Evolutionary conservation across 1,140 invertebrate genomes (phyloP).

Genomic region (Leguminivora glycinivorella): DNA sequence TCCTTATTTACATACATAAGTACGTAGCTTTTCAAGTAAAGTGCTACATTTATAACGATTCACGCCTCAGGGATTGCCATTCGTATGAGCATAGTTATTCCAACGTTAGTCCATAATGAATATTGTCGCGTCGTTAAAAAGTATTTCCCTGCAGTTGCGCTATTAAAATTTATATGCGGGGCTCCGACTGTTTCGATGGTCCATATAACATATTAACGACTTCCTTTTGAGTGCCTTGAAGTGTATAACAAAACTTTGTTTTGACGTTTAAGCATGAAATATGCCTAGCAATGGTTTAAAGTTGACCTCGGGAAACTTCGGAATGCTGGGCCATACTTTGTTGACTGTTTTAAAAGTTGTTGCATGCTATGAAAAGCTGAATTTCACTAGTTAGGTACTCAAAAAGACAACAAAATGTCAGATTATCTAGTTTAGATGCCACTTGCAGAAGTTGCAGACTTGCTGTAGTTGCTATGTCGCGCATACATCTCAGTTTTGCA

Average conservation of each 20-base stretch:
- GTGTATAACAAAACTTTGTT: constrained; percentile 41
- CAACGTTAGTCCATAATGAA: constrained; percentile 38
- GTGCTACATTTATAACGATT: too few relatives aligned
- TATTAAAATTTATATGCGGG: constrained; percentile 57
- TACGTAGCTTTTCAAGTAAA: too few relatives aligned
- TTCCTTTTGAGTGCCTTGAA: constrained; percentile 49
- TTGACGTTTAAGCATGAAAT: constrained; percentile 25
- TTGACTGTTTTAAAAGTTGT: not conserved
- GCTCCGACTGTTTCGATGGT: constrained; percentile 50
- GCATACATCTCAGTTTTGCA: not conserved
- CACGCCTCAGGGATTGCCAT: not conserved
- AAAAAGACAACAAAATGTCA: not conserved
- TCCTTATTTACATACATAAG: too few relatives aligned
- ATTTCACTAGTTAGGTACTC: not conserved
- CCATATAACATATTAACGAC: constrained; percentile 59
- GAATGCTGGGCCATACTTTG: not conserved
- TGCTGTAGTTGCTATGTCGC: not conserved
- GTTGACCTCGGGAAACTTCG: not conserved
- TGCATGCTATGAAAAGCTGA: not conserved
- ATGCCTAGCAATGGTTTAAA: not conserved
- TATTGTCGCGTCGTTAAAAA: constrained; percentile 52
- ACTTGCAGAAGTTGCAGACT: not conserved
- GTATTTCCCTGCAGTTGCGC: constrained; percentile 51
- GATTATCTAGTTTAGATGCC: not conserved
- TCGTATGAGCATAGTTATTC: not conserved